Evolutionary conservation across 2,113 vertebrate genomes (phyloP).

Genomic region (Ovis canadensis): DNA sequence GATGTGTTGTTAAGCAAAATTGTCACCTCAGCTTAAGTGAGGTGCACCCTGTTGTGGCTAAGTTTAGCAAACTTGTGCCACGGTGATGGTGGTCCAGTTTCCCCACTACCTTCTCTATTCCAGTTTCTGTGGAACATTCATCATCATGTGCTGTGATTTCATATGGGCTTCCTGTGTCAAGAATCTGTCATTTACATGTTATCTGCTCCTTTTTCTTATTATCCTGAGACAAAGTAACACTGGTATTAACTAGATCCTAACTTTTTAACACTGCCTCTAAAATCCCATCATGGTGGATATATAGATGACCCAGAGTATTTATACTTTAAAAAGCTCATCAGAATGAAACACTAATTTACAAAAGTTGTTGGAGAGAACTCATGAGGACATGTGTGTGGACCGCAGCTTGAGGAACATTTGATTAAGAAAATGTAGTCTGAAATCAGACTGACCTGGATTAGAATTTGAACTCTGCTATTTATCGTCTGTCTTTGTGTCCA

Average conservation of each 20-base stretch:
- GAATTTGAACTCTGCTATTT: neutral
- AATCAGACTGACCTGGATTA: neutral
- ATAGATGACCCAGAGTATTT: neutral
- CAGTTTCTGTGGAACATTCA: neutral
- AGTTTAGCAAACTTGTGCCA: neutral
- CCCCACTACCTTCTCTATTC: neutral
- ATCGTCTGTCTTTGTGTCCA: neutral
- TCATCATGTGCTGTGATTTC: neutral
- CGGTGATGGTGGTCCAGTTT: neutral
- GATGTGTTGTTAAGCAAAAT: neutral
- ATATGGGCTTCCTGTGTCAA: neutral
- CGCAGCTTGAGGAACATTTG: neutral
- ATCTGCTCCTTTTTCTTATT: neutral
- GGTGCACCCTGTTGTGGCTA: neutral
- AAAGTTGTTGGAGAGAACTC: neutral
- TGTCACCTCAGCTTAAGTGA: neutral
- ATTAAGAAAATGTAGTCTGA: neutral
- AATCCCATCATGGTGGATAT: neutral
- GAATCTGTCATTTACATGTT: neutral
- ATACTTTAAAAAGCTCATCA: neutral
- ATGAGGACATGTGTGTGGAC: neutral
- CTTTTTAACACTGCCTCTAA: neutral
- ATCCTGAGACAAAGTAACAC: neutral
- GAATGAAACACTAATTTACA: constrained; percentile 10
- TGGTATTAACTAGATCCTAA: neutral